Percentiles rank a stretch among this genome's conserved stretches.
phyloP scores from a whole-genome alignment of 2,797 vertebrate species.

The Acanthornis magna region DNA sequence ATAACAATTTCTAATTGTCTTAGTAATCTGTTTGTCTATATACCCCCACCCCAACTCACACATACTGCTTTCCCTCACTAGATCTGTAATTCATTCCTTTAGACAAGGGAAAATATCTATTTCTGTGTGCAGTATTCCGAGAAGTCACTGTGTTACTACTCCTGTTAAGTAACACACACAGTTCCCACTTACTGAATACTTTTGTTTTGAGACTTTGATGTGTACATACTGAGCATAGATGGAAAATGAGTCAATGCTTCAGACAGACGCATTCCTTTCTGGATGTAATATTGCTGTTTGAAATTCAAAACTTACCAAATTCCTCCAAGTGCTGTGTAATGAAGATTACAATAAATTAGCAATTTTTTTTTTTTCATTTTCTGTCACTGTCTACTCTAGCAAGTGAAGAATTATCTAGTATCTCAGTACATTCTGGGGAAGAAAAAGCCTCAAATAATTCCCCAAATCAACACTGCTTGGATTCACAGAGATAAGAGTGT shows the following conservation, averaged over 20 bases:
- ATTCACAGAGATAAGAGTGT: not conserved
- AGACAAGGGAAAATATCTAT: slow-evolving; percentile 2
- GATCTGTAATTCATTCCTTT: not conserved
- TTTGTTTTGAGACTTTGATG: slow-evolving; percentile 29
- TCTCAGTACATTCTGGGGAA: not conserved
- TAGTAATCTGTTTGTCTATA: not conserved
- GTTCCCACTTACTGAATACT: slow-evolving; percentile 13
- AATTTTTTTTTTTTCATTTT: not conserved
- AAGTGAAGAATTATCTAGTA: not conserved
- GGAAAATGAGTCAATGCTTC: slow-evolving; percentile 42
- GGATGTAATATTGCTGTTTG: not conserved
- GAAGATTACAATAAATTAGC: not conserved
- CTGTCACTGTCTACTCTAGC: not conserved
- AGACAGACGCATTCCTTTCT: not conserved
- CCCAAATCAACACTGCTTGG: not conserved
- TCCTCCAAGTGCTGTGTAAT: not conserved
- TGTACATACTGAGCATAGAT: not conserved
- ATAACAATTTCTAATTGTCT: not conserved
- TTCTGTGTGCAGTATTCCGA: not conserved
- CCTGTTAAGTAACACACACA: not conserved
- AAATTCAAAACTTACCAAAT: not conserved
- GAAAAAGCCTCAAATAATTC: not conserved
- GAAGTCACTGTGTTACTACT: not conserved
- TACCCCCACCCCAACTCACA: no score
- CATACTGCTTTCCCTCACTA: rapidly evolving